These are phyloP conservation scores for Globodera ellingtonae DNA, from an alignment of 1,140 invertebrate species.

Conservation along the genomic window DNA sequence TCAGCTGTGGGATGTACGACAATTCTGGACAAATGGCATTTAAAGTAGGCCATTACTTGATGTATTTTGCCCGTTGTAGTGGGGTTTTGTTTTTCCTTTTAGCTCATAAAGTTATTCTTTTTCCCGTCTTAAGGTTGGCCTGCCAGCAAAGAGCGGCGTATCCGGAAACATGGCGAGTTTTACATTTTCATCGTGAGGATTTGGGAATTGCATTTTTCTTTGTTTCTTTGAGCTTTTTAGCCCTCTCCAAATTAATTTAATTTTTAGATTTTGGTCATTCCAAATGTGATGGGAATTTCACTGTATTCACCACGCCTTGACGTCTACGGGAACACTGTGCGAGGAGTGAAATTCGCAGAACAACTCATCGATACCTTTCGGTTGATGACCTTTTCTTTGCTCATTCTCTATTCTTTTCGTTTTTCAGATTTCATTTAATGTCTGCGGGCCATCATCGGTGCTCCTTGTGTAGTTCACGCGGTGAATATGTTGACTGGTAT, in stretches of 20 bases:
- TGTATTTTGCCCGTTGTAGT: too few species aligned
- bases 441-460: too few species aligned
- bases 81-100: too few species aligned
- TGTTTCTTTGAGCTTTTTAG: neutral
- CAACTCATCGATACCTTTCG: slow-evolving; percentile 22
- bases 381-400: too few species aligned
- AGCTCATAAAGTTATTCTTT: too few species aligned
- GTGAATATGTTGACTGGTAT: too few species aligned
- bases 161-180: neutral
- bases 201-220: slow-evolving; percentile 19
- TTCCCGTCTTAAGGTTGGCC: slow-evolving; percentile 2
- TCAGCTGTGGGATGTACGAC: slow-evolving; percentile 47
- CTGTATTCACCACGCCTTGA: slow-evolving; percentile 45
- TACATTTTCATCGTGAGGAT: slow-evolving; percentile 68
- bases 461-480: too few species aligned
- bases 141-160: slow-evolving; percentile 38
- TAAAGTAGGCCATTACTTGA: neutral
- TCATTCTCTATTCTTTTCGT: too few species aligned
- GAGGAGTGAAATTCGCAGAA: slow-evolving; percentile 44
- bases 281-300: slow-evolving; percentile 48
- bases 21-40: slow-evolving; percentile 51
- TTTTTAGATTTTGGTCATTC: slow-evolving; percentile 44
- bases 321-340: slow-evolving; percentile 33
- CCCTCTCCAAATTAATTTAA: neutral
- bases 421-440: too few species aligned